Evolutionary conservation across 2,888 invertebrate genomes (phyloP).

Genomic region (Lasioglossum vierecki): DNA sequence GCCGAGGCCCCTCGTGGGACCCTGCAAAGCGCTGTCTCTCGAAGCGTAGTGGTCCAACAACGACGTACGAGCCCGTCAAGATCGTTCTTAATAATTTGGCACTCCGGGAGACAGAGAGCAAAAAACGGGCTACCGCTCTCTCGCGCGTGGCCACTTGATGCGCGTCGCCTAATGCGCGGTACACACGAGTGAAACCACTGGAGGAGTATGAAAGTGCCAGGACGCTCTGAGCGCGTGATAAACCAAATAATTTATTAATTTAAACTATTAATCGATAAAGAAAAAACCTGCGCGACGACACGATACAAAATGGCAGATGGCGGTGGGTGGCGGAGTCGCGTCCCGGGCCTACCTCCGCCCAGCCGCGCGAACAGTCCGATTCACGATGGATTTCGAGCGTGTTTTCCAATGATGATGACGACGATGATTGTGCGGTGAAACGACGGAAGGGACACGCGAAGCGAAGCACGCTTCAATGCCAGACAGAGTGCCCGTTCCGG

Average conservation of each 20-base stretch:
- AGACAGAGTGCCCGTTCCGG: slow-evolving; percentile 30
- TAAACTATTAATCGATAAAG: slow-evolving; percentile 74
- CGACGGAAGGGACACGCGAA: slow-evolving; percentile 18
- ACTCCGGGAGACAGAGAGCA: background rate
- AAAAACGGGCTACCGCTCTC: background rate
- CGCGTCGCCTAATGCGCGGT: background rate
- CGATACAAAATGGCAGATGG: background rate
- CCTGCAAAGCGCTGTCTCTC: slow-evolving; percentile 83
- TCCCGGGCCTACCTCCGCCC: slow-evolving; percentile 9
- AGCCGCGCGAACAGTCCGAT: background rate
- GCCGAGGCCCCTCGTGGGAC: slow-evolving; percentile 86
- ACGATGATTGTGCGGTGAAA: slow-evolving; percentile 21
- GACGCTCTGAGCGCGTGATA: slow-evolving; percentile 83
- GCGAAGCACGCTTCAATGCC: slow-evolving; percentile 29
- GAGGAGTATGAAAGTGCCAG: slow-evolving; percentile 79
- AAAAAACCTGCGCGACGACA: slow-evolving; percentile 57
- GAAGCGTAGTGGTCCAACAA: slow-evolving; percentile 82
- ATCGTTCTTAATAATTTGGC: background rate
- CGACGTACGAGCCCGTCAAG: background rate
- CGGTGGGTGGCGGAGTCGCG: slow-evolving; percentile 4
- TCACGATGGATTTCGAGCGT: background rate
- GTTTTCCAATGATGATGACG: slow-evolving; percentile 14
- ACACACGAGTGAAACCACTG: background rate
- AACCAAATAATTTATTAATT: slow-evolving; percentile 85
- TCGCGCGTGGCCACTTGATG: background rate